Evolutionary conservation across 2,797 vertebrate genomes (phyloP), one percentile per base, ranked within the genome.

Genomic region (Arremon brunneinucha): DNA sequence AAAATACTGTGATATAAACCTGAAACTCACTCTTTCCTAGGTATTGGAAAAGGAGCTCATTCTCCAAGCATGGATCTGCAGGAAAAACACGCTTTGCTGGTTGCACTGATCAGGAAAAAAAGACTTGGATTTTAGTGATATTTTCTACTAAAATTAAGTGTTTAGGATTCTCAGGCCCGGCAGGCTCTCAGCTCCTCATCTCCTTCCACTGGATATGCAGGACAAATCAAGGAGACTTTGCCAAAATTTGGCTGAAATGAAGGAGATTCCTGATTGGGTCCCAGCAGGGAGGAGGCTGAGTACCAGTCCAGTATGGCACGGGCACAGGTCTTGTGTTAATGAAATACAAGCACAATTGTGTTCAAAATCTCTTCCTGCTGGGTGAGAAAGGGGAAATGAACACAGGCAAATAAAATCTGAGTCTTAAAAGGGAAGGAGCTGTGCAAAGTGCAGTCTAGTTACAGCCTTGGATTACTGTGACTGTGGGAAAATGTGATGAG

Each of bases 401-500:
- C 68, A 76, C 28, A 56, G 67, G 69, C 59, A 93, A 94, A 91
- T 83, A 89, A 91, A 86, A 70, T 57, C 71, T 68, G 60, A 67
- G 30, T 43, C 56, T 94, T 94, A 70, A 88, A 91, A 79, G 56
- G 67, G 78, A 88, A 60, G 27, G 70, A 56, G 11, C 39, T 83
- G 30, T 77, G 56, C 53, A 86, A 69, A 85, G 47, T 82, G 26
- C 78, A 75, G 49, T 56, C 43, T 81, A 35, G 63, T 83, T 93
- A 76, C n/a, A 87, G 69, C 32, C 27, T 79, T 80, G 78, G 71
- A 80, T 92, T 55, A 12, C 70, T 87, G 56, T 78, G 75, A 91
- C 67, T 93, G 93, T 96, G 94, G 94, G 94, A 96, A 96, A 96
- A 80, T 90, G 72, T 26, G 65, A 96, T 83, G 87, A 88, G 87